phyloP scores from a whole-genome alignment of 1,140 invertebrate genomes.

The Cryptotermes secundus region DNA sequence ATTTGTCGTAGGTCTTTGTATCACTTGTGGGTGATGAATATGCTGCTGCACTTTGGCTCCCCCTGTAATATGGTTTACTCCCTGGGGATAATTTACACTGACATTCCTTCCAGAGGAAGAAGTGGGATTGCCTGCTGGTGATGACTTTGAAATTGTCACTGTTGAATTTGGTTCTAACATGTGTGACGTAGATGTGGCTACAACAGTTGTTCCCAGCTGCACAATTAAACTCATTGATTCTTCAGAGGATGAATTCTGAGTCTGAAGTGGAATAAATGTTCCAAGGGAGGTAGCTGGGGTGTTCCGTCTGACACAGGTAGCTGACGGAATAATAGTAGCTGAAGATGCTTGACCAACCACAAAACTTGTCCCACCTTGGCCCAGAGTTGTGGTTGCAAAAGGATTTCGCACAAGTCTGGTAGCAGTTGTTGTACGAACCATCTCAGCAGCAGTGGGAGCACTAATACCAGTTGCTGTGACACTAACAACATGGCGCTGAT shows the following conservation, averaged over 20 bases:
- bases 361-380: slow-evolving; percentile 23
- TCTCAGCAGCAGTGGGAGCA: slow-evolving; percentile 16
- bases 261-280: slow-evolving; percentile 29
- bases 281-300: background rate
- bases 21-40: background rate
- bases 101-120: background rate
- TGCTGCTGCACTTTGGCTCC: too few relatives aligned
- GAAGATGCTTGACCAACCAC: slow-evolving; percentile 26
- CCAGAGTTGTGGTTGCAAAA: background rate
- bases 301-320: slow-evolving; percentile 22
- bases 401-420: slow-evolving; percentile 24
- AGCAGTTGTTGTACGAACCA: slow-evolving; percentile 24
- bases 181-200: slow-evolving; percentile 18
- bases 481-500: slow-evolving; percentile 31
- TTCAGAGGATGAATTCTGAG: slow-evolving; percentile 15
- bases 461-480: background rate
- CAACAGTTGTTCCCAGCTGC: slow-evolving; percentile 31
- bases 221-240: slow-evolving; percentile 31
- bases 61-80: background rate
- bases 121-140: background rate
- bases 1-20: background rate
- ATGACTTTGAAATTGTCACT: slow-evolving; percentile 23
- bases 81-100: background rate
- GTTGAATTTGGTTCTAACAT: background rate
- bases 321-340: slow-evolving; percentile 17